These are phyloP conservation scores for Griposia aprilina DNA, from an alignment of 2,888 invertebrate genomes.

Conservation along the genomic window DNA sequence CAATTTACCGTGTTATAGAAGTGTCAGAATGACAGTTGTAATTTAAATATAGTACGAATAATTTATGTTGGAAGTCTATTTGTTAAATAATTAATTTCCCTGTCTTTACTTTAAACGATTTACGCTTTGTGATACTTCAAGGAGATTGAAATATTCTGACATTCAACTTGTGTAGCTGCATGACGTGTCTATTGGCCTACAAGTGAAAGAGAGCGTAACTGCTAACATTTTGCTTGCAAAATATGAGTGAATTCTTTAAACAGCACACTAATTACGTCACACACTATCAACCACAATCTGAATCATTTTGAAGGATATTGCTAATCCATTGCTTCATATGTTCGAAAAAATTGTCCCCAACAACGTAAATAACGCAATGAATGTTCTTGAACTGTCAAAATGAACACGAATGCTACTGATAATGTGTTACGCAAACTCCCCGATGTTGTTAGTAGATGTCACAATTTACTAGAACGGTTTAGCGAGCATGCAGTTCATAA, in stretches of 20 bases:
- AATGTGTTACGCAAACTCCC: no score
- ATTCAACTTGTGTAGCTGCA: slow-evolving; percentile 26
- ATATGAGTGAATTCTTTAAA: slow-evolving; percentile 19
- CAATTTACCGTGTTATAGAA: not conserved
- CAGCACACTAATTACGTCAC: not conserved
- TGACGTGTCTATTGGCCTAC: slow-evolving; percentile 34
- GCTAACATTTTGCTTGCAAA: slow-evolving; percentile 39
- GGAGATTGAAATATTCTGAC: slow-evolving; percentile 18
- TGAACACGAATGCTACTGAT: no score
- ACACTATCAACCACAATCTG: no score
- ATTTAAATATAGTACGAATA: not conserved
- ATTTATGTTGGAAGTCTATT: not conserved
- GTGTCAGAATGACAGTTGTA: not conserved
- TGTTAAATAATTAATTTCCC: not conserved
- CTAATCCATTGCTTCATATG: no score
- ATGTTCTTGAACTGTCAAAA: no score
- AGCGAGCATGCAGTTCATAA: slow-evolving; percentile 16
- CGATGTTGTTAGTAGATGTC: slow-evolving; percentile 1
- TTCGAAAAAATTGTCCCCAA: no score
- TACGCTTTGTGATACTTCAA: not conserved
- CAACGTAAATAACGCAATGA: no score
- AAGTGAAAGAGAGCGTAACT: slow-evolving; percentile 39
- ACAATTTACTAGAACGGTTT: slow-evolving; percentile 26
- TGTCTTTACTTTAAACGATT: not conserved
- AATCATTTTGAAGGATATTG: no score